phyloP scores from a whole-genome alignment of 1,140 invertebrate genomes.

The Oscheius sp. region DNA sequence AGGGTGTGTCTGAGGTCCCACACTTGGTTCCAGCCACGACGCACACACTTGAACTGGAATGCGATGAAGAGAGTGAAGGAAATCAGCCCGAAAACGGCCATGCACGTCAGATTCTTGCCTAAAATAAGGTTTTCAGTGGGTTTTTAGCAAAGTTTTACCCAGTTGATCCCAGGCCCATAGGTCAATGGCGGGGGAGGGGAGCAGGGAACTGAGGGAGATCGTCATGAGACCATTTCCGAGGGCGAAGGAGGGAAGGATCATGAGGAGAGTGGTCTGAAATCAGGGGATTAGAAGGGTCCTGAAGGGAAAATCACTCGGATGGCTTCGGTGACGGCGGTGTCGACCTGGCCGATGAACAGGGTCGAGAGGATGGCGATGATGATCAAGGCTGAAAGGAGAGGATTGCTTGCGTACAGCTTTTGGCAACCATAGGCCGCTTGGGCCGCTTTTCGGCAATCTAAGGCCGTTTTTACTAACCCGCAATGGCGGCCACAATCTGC shows the following conservation, averaged over 20 bases:
- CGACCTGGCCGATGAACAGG: neutral
- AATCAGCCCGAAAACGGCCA: constrained; percentile 14
- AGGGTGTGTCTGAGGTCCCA: neutral
- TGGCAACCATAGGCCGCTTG: too few relatives aligned
- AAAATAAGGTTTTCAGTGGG: neutral
- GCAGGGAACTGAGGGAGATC: neutral
- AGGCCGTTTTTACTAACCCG: too few relatives aligned
- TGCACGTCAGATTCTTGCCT: constrained; percentile 13
- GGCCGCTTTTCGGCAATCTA: too few relatives aligned
- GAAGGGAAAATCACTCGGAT: neutral
- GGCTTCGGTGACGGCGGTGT: neutral
- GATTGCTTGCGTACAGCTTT: too few relatives aligned
- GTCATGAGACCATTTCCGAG: constrained; percentile 23
- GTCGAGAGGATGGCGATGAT: constrained; percentile 12
- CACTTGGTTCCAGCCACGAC: constrained; percentile 8
- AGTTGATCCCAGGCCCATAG: neutral
- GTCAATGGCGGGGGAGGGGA: neutral
- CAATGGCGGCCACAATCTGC: constrained; percentile 24
- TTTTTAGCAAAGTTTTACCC: neutral
- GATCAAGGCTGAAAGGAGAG: constrained; percentile 27
- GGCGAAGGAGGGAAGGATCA: constrained; percentile 32
- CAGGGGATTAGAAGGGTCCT: neutral
- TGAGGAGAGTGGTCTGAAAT: constrained; percentile 23
- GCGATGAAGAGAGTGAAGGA: constrained; percentile 25
- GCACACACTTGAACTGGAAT: constrained; percentile 27